Conservation (phyloP, 2,797 vertebrate genomes). For the Sarcoramphus papa region DNA sequence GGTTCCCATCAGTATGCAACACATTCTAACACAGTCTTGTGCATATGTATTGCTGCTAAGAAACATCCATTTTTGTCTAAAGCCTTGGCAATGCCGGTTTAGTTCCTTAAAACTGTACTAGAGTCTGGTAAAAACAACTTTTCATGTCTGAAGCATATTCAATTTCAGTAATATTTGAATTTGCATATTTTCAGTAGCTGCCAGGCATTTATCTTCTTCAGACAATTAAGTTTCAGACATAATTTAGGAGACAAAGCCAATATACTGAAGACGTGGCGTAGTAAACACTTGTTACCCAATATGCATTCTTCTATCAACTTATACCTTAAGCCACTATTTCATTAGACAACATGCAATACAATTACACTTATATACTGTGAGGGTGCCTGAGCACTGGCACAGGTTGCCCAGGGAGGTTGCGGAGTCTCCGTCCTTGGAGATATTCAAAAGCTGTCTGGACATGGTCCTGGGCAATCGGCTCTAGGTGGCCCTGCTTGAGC, state of each 20-base stretch:
- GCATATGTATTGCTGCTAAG: not conserved
- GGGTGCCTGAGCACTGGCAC: not conserved
- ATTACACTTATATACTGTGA: not conserved
- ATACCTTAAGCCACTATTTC: not conserved
- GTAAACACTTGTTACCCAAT: not conserved
- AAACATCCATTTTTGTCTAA: not conserved
- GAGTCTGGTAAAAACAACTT: not conserved
- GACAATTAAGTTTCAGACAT: not conserved
- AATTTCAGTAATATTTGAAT: not conserved
- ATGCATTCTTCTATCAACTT: not conserved
- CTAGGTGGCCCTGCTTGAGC: not conserved
- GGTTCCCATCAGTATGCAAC: not conserved
- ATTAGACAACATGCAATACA: not conserved
- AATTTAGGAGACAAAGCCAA: not conserved
- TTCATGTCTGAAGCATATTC: not conserved
- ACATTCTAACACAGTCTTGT: not conserved
- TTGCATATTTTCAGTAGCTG: not conserved
- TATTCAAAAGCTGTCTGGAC: not conserved
- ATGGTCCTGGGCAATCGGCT: not conserved
- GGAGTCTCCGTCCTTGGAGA: not conserved
- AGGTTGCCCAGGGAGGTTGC: not conserved
- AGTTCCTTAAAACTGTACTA: not conserved
- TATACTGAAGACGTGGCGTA: not conserved
- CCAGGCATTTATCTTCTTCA: not conserved
- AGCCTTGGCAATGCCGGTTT: not conserved